phyloP scores from a whole-genome alignment of 2,888 invertebrate species.

The Pachycephus smyrnensis region DNA sequence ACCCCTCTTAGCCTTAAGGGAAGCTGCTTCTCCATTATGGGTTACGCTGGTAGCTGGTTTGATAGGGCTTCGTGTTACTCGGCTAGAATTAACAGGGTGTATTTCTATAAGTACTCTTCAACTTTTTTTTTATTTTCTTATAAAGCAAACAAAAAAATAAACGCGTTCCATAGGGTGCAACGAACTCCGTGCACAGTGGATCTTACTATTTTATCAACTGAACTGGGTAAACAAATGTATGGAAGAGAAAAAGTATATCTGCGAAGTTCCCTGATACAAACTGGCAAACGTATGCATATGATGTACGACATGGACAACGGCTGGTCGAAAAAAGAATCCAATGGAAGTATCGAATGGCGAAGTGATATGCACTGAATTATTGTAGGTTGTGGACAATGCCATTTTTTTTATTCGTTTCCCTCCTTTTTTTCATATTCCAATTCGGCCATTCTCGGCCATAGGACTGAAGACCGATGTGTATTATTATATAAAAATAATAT shows the following conservation, averaged over 20 bases:
- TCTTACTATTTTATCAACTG: neutral
- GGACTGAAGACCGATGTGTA: neutral
- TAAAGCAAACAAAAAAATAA: neutral
- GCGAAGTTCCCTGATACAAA: neutral
- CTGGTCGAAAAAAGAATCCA: neutral
- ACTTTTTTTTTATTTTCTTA: neutral
- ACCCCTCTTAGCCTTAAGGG: neutral
- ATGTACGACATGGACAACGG: neutral
- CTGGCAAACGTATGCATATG: neutral
- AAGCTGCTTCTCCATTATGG: neutral
- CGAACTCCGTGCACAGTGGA: neutral
- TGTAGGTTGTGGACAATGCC: neutral
- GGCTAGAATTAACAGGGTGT: neutral
- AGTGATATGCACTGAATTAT: neutral
- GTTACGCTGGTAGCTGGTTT: neutral
- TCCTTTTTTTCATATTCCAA: neutral
- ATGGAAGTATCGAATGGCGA: neutral
- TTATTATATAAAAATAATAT: neutral
- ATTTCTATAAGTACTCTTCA: neutral
- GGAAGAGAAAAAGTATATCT: neutral
- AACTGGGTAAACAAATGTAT: neutral
- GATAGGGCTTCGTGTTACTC: neutral
- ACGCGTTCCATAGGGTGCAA: neutral
- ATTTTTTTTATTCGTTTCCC: neutral
- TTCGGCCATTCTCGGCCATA: neutral